Evolutionary conservation across 2,113 vertebrate genomes (phyloP).

Genomic region (Trachemys scripta): DNA sequence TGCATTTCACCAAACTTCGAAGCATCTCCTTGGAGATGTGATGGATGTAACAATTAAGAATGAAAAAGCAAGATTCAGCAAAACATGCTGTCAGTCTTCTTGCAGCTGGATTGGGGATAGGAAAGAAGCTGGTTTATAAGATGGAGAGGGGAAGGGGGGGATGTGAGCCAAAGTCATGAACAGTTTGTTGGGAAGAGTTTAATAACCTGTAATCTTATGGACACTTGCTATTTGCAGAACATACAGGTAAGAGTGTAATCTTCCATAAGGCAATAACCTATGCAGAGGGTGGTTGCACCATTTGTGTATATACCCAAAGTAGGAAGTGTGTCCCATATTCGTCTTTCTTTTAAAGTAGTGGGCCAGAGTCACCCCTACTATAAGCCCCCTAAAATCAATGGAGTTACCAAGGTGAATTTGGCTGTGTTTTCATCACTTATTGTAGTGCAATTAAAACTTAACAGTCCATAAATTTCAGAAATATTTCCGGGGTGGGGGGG

Average conservation of each 20-base stretch:
- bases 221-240: background rate
- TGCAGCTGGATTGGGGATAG: background rate
- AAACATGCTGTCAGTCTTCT: background rate
- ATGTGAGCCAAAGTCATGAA: background rate
- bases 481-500: background rate
- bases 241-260: background rate
- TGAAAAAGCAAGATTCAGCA: background rate
- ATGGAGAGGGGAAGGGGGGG: background rate
- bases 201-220: background rate
- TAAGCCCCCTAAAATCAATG: background rate
- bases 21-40: background rate
- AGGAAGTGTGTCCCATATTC: background rate
- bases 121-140: background rate
- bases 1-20: background rate
- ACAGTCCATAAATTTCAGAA: background rate
- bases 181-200: background rate
- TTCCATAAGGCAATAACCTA: background rate
- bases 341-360: background rate
- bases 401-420: background rate
- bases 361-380: background rate
- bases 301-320: background rate
- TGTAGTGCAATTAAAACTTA: background rate
- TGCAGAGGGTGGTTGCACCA: background rate
- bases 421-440: background rate
- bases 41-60: background rate